These are phyloP conservation scores for Ophthalmolycus amberensis DNA, from an alignment of 2,113 vertebrate genomes.

Conservation along the genomic window DNA sequence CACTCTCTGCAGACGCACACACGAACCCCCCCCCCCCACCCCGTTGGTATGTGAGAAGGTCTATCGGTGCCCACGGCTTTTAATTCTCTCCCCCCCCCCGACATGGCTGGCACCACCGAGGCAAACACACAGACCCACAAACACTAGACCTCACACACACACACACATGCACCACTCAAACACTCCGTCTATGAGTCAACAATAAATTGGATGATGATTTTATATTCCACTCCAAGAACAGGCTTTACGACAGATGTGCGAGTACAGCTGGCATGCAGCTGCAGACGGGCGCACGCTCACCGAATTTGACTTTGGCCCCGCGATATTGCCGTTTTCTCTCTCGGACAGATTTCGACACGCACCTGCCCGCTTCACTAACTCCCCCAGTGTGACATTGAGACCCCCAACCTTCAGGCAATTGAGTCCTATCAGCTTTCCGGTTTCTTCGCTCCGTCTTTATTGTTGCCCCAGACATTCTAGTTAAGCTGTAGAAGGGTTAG, in stretches of 20 bases:
- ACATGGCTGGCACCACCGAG: slow-evolving; percentile 70
- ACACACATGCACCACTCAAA: slow-evolving; percentile 7
- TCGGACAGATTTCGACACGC: slow-evolving; percentile 17
- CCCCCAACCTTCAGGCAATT: slow-evolving; percentile 43
- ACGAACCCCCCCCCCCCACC: slow-evolving; percentile 2
- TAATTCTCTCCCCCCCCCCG: slow-evolving; percentile 73
- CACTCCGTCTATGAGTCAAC: slow-evolving; percentile 12
- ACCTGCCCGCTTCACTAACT: slow-evolving; percentile 19
- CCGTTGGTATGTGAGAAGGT: slow-evolving; percentile 71
- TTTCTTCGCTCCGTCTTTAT: slow-evolving; percentile 61
- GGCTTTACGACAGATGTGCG: slow-evolving; percentile 22
- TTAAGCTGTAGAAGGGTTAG: slow-evolving; percentile 54
- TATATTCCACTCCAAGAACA: slow-evolving; percentile 12
- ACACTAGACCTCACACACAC: neutral
- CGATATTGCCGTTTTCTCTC: slow-evolving; percentile 8
- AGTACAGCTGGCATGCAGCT: slow-evolving; percentile 10
- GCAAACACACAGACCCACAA: slow-evolving; percentile 29
- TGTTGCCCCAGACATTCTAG: slow-evolving; percentile 51
- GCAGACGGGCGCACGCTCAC: neutral
- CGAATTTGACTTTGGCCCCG: slow-evolving; percentile 9
- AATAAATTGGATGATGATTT: slow-evolving; percentile 46
- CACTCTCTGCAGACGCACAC: slow-evolving; percentile 48
- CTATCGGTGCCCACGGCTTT: slow-evolving; percentile 64
- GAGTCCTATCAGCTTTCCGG: slow-evolving; percentile 34
- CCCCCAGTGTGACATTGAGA: slow-evolving; percentile 28